Base-by-base conservation (phyloP, 2,113 vertebrate genomes). In the Sapayoa aenigma region DNA sequence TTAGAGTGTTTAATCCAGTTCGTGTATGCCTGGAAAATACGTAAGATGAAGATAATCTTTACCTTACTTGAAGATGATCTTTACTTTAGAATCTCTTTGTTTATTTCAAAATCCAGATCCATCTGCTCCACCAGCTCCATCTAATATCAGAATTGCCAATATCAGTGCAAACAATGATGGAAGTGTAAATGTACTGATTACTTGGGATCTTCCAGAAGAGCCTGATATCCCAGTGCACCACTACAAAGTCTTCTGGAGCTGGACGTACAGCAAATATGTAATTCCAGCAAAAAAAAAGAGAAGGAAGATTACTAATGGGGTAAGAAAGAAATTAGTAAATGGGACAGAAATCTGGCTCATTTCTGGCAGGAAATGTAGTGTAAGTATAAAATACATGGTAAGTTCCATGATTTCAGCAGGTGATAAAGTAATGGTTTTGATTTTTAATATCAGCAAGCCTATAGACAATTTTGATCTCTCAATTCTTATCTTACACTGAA, bases 231-330 rank as follows among this genome's bases (percentile, higher is more conserved):
- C 99, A 12, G 96, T 99, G 19, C 99, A 99, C 73, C 99, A 99
- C 97, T 99, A 98, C 97, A 99, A 99, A 94, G 98, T 99, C 19
- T 99, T 98, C 94, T 99, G 99, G 99, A 99, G 98, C 97, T 99
- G 99, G 99, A 98, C 97, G 0, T 98, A 97, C 15, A 97, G 98
- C 88, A 98, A 98, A 97, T 98, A 98, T 1, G 94, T 98, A n/a
- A 98, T 99, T 71, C 98, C 98, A 9, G 98, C 98, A 18, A 99
- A 98, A 94, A 99, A 99, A 98, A 99, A 98, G 94, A 98, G 98
- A 94, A 98, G 99, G 60, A 99, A 98, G 98, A 99, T 98, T 66
- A 98, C 98, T 0, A 97, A 98, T 33, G 99, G 99, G 98, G 99
- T 99, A 97, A 97, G 94, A 90, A 87, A 75, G 2, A 62, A n/a